Evolutionary conservation across 2,888 invertebrate species (phyloP), one percentile per base, ranked within the genome.

Genomic region (Galeruca laticollis): DNA sequence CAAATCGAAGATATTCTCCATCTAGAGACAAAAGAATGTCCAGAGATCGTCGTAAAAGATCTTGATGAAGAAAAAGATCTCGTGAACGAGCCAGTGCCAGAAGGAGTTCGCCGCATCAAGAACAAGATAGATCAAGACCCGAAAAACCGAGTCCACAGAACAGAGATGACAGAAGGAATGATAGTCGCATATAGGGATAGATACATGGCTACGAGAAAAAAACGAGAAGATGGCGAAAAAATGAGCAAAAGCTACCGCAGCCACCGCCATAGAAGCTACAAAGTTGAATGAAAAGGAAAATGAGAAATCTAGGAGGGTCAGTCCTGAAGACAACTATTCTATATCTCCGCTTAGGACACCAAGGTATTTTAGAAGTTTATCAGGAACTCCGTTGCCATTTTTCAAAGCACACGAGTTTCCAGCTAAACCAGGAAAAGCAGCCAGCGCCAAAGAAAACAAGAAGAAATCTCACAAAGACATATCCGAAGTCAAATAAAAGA

Each of bases 301-400:
- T 66, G 84, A 82, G 73, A 84, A 83, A 73, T 83, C 85, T 13
- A 79, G 84, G 59, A 86, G 86, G 71, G 72, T 80, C 68, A 85
- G 85, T 75, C 82, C 82, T 0, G 80, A 81, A 65, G 78, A 80
- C 59, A 79, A 73, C 43, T 74, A 79, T 69, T 80, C 82, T n/a
- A 83, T 85, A 56, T 84, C 84, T n/a, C 84, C 85, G 3, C 80
- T 83, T 61, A 85, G 85, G 26, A 85, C 84, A 18, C 84, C 85
- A 9, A 76, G 92, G 82, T 92, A 90, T 83, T 92, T 92, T 21
- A 89, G 89, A 82, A 94, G 94, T 80, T 87, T 94, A 52, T 95
- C 95, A n/a, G 89, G 94, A 73, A 95, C 94, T 0, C 94, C 95
- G 13, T 94, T 95, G 15, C 94, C 95, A 54, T 94, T 95, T 85